Evolutionary conservation across 2,797 vertebrate species (phyloP).

Genomic region (Eulemur coronatus): DNA sequence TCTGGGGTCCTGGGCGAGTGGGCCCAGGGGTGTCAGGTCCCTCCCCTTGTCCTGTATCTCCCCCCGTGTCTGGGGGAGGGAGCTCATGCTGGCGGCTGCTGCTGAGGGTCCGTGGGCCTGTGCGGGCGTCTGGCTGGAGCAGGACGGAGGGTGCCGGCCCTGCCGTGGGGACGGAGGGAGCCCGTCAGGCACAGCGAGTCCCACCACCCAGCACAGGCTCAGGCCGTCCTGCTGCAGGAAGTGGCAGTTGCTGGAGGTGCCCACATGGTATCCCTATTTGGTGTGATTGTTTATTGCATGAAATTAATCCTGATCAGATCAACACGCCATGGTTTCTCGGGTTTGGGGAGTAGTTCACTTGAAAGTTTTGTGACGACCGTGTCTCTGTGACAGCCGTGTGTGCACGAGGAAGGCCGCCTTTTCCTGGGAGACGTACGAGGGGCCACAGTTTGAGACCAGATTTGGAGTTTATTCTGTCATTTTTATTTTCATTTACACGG

Average conservation of each 20-base stretch:
- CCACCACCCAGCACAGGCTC: accelerated
- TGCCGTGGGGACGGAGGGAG: accelerated
- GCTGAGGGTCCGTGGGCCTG: background rate
- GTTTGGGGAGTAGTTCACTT: background rate
- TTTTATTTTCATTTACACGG: background rate
- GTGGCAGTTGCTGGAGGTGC: background rate
- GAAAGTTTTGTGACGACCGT: too few relatives aligned
- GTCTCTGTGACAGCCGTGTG: too few relatives aligned
- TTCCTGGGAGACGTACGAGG: background rate
- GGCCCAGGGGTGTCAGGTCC: too few relatives aligned
- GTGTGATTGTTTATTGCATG: background rate
- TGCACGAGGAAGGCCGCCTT: accelerated
- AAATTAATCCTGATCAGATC: background rate
- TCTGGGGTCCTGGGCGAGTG: too few relatives aligned
- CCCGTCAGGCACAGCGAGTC: too few relatives aligned
- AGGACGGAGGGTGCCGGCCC: background rate
- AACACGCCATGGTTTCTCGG: background rate
- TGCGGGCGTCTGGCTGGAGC: background rate
- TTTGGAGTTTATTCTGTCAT: background rate
- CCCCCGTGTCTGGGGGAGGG: too few relatives aligned
- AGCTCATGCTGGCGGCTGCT: too few relatives aligned
- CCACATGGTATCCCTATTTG: background rate
- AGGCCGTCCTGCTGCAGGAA: background rate
- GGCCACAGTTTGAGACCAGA: background rate
- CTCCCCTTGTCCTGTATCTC: too few relatives aligned